These are phyloP conservation scores for Podabrus alpinus DNA, from an alignment of 2,888 invertebrate genomes.

Conservation along the genomic window DNA sequence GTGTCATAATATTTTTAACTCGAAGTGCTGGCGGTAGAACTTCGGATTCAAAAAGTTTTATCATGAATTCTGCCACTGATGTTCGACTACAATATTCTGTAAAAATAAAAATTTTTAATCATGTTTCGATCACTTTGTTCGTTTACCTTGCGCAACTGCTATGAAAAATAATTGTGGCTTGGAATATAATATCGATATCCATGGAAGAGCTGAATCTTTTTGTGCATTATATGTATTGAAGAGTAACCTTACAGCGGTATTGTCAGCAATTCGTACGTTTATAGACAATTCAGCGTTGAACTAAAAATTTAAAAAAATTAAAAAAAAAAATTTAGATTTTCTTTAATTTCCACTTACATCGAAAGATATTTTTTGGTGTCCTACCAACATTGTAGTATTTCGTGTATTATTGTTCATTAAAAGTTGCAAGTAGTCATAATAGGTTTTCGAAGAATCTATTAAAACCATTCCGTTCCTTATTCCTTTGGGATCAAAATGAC, in stretches of 20 bases:
- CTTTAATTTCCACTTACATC: constrained; percentile 9
- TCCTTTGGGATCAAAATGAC: constrained; percentile 41
- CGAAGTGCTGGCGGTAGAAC: constrained; percentile 38
- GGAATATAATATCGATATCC: constrained; percentile 34
- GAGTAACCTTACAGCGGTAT: constrained; percentile 39
- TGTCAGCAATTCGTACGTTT: constrained; percentile 40
- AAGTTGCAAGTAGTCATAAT: constrained; percentile 28
- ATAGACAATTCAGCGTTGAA: constrained; percentile 28
- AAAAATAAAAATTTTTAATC: neutral
- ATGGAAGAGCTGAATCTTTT: constrained; percentile 33
- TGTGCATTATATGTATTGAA: constrained; percentile 26
- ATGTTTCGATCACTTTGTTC: neutral
- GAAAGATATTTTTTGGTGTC: constrained; percentile 26
- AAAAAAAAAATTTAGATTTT: neutral
- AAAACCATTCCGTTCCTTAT: constrained; percentile 34
- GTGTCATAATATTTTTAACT: constrained; percentile 39
- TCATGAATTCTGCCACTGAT: constrained; percentile 36
- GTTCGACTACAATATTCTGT: constrained; percentile 41
- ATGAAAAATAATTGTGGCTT: constrained; percentile 41
- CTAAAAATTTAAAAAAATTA: constrained; percentile 9
- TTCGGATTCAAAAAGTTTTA: constrained; percentile 38
- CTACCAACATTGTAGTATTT: constrained; percentile 17
- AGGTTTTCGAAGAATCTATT: constrained; percentile 2
- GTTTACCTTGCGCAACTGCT: constrained; percentile 42
- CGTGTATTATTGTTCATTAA: constrained; percentile 14